Evolutionary conservation across 2,113 vertebrate genomes (phyloP), one percentile per base, ranked within the genome.

Genomic region (Pluvialis apricaria): DNA sequence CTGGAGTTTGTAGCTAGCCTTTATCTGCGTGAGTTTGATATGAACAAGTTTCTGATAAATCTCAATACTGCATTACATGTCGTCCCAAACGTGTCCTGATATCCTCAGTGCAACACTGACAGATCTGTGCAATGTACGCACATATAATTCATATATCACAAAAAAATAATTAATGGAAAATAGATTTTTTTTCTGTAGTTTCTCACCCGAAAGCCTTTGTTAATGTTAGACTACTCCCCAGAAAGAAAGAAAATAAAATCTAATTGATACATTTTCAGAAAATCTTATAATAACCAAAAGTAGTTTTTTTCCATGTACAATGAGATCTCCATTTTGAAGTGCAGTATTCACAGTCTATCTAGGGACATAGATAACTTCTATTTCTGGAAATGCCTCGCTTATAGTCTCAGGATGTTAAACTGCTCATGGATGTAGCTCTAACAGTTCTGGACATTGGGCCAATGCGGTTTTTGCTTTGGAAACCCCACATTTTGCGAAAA

Each of bases 41-140:
- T 22, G 25, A 62, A 36, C 15, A 47, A 32, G 44, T 82, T 96
- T 66, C 45, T 47, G 79, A 47, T 47, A 66, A 44, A 47, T 51
- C 78, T 65, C 62, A 31, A 1, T 28, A 65, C 44, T 40, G 73
- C 68, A 24, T 52, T 75, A 60, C 10, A 5, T 10, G 5, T 65
- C 0, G 0, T 52, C 71, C 55, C 70, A 60, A 78, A 80, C 6
- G 4, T 0, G 0, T 86, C 61, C 76, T 49, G 28, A 20, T 82
- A 24, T 20, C 82, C 15, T 82, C 10, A 20, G 54, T 19, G 28
- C 31, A 29, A 4, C 16, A 21, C 42, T 45, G 68, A 51, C 29
- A 51, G 55, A 60, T 64, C 14, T 22, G 40, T 34, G 65, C 44
- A 76, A 20, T 13, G 14, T 17, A 44, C 19, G 11, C 34, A 32